Evolutionary conservation across 2,113 vertebrate genomes (phyloP), one percentile per base, ranked within the genome.

Genomic region (Acrocephalus arundinaceus): DNA sequence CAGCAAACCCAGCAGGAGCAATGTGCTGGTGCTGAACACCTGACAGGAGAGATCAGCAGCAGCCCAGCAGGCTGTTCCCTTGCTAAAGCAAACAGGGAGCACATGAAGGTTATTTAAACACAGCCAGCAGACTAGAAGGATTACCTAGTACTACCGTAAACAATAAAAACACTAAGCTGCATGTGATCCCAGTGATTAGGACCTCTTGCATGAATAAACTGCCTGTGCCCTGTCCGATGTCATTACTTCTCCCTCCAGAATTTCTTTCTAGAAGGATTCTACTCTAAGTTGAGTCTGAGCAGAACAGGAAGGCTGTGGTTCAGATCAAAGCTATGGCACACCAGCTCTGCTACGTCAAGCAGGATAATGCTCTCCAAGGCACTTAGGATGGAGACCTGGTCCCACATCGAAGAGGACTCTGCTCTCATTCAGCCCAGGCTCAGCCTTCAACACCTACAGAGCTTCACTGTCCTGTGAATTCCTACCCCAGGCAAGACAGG

Each of bases 21-120:
- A 76, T 0, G 0, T 0, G 3, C 59, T 75, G 51, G 52, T 6
- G 11, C 28, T 9, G 1, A 63, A 74, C 6, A 11, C 39, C 65
- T 45, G 43, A 71, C 46, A 84, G 79, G 13, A 65, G 39, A 71
- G n/a, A 73, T 18, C 35, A 86, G 37, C 83, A 80, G 72, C 87
- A 87, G 61, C 59, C 81, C 70, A 63, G 0, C 16, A 78, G 74
- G 52, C 66, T 93, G 48, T 37, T 85, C 51, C 66, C 66, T 62
- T 30, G 52, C 82, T 94, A 87, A 87, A 75, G 61, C 61, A 85
- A 90, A 78, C 43, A 82, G 23, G 30, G 93, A 85, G 27, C 70
- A 90, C 14, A 27, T 9, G 66, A 90, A 75, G 78, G 74, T 89
- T 72, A 90, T 79, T 92, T 67, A 85, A 94, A 87, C 13, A 58